A percentile compares a stretch with the other conserved stretches of the same genome.
Evolutionary conservation across 2,113 vertebrate genomes (phyloP).

Genomic region (Hiodon alosoides): DNA sequence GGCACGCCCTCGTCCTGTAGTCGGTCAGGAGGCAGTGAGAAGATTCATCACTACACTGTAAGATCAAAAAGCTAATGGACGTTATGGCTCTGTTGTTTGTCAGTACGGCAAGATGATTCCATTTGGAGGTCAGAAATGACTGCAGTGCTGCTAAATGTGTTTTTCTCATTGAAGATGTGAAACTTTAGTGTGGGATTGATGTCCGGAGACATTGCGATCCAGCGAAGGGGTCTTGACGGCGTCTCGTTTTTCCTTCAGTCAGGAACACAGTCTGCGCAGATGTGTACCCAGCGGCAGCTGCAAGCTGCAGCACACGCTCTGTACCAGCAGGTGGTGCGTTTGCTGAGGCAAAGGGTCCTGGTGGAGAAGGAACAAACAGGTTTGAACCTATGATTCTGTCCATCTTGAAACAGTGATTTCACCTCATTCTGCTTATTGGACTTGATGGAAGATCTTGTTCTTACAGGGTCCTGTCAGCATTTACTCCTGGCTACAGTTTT

Average conservation of each 20-base stretch:
- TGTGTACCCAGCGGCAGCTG: conserved; percentile 54
- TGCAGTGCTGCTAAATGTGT: not conserved
- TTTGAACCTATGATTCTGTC: conserved; percentile 22
- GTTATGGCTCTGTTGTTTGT: not conserved
- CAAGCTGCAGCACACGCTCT: conserved; percentile 64
- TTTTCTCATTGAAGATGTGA: not conserved
- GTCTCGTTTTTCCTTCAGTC: conserved; percentile 41
- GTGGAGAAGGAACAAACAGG: conserved; percentile 58
- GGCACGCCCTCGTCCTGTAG: conserved; percentile 55
- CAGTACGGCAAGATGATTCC: too few relatives aligned
- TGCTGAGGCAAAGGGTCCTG: conserved; percentile 59
- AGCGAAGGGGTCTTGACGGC: conserved; percentile 10
- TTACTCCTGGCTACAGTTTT: conserved; percentile 69
- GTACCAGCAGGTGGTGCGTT: conserved; percentile 66
- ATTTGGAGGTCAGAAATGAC: too few relatives aligned
- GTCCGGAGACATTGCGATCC: not conserved
- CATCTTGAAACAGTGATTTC: not conserved
- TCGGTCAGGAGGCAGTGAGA: conserved; percentile 46
- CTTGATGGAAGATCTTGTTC: not conserved
- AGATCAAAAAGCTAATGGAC: not conserved
- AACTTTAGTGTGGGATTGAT: not conserved
- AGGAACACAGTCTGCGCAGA: conserved; percentile 58
- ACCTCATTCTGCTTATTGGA: not conserved
- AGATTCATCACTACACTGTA: conserved; percentile 67
- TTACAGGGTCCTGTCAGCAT: conserved; percentile 62